Evolutionary conservation across 2,888 invertebrate species (phyloP).

Genomic region (Dioctria rufipes): DNA sequence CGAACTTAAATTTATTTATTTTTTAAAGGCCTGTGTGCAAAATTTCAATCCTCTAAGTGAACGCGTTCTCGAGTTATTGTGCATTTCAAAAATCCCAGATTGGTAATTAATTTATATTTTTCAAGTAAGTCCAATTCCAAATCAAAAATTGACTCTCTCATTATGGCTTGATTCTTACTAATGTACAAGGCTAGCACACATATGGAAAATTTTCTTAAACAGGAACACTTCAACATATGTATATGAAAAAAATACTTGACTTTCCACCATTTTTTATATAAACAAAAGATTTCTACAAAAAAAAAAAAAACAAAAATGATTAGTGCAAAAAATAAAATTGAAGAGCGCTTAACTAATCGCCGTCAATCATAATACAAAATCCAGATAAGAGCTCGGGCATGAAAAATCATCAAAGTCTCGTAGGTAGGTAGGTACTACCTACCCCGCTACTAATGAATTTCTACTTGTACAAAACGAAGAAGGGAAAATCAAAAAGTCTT

Average conservation of each 20-base stretch:
- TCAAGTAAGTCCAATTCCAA: too few relatives aligned
- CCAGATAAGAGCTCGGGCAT: conserved; percentile 19
- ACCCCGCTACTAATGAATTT: neutral
- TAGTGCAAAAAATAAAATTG: neutral
- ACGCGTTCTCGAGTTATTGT: too few relatives aligned
- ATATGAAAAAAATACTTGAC: conserved; percentile 13
- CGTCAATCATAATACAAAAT: conserved; percentile 47
- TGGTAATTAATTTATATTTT: too few relatives aligned
- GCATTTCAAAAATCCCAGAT: too few relatives aligned
- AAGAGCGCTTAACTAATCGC: conserved; percentile 34
- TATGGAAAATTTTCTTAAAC: too few relatives aligned
- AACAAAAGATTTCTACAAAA: conserved; percentile 18
- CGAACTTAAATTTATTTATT: too few relatives aligned
- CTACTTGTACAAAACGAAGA: neutral
- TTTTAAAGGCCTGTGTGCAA: too few relatives aligned
- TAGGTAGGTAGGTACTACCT: neutral
- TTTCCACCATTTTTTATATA: conserved; percentile 19
- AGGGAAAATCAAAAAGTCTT: conserved; percentile 24
- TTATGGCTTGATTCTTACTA: too few relatives aligned
- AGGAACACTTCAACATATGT: too few relatives aligned
- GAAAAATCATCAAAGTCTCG: conserved; percentile 11
- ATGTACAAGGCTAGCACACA: too few relatives aligned
- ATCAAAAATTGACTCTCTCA: too few relatives aligned
- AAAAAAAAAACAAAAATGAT: neutral
- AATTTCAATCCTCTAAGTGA: too few relatives aligned